Evolutionary conservation across 2,888 invertebrate genomes (phyloP).

Genomic region (Isotomurus palustris): DNA sequence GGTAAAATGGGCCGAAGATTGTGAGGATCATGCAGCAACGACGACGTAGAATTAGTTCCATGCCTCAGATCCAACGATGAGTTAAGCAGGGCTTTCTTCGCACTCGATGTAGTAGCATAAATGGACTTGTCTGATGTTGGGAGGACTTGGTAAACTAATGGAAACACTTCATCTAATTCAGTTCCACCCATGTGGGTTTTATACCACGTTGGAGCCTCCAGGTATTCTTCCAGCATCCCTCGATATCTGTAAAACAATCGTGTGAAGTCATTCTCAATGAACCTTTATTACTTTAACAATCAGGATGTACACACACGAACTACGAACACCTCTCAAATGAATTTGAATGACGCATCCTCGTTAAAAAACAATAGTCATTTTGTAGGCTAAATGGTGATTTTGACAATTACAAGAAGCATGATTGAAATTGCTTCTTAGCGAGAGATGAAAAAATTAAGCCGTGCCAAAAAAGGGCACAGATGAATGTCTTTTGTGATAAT

Average conservation of each 20-base stretch:
- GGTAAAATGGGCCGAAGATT: slow-evolving; percentile 41
- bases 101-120: slow-evolving; percentile 39
- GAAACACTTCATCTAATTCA: slow-evolving; percentile 43
- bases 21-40: slow-evolving; percentile 28
- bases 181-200: slow-evolving; percentile 40
- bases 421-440: too few species aligned
- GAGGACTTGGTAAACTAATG: slow-evolving; percentile 44
- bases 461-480: too few species aligned
- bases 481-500: too few species aligned
- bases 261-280: not conserved
- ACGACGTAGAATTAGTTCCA: not conserved
- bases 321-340: not conserved
- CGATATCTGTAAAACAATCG: slow-evolving; percentile 35
- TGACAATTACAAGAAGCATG: too few species aligned
- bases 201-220: slow-evolving; percentile 43
- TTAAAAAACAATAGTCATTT: too few species aligned
- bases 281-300: too few species aligned
- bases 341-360: too few species aligned
- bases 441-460: too few species aligned
- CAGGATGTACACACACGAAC: too few species aligned
- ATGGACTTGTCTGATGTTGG: slow-evolving; percentile 32
- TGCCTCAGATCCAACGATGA: slow-evolving; percentile 8
- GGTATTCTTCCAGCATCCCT: slow-evolving; percentile 43
- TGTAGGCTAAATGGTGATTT: too few species aligned
- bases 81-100: slow-evolving; percentile 21